Conservation (phyloP, 2,888 invertebrate genomes). For the Volucella zonaria region DNA sequence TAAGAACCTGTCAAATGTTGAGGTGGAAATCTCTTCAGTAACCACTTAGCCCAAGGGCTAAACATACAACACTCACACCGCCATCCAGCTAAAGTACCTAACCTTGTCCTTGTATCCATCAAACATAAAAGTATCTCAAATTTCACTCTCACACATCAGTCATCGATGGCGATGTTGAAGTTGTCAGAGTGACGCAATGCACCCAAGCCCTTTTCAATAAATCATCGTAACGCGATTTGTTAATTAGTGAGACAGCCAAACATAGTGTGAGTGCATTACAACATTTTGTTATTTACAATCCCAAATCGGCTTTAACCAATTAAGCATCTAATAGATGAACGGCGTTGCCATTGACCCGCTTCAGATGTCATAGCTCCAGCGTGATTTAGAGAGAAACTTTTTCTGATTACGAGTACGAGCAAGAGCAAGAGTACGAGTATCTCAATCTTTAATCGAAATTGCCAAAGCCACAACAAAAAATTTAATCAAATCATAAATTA, state of each 20-base stretch:
- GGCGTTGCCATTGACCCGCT: slow-evolving; percentile 52
- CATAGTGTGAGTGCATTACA: slow-evolving; percentile 20
- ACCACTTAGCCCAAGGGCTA: no score
- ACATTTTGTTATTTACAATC: neutral
- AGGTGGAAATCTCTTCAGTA: no score
- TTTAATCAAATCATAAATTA: slow-evolving; percentile 46
- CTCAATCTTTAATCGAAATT: slow-evolving; percentile 26
- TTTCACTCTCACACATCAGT: neutral
- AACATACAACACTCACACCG: no score
- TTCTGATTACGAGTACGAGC: no score
- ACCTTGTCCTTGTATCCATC: neutral
- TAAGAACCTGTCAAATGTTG: no score
- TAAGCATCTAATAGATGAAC: neutral
- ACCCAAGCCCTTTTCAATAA: slow-evolving; percentile 9
- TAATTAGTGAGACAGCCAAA: slow-evolving; percentile 35
- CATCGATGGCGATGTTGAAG: no score
- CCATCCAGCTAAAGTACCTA: no score
- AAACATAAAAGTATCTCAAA: neutral
- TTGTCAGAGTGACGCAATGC: neutral
- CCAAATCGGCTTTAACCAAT: slow-evolving; percentile 39
- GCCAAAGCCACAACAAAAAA: slow-evolving; percentile 23
- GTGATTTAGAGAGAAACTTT: slow-evolving; percentile 22
- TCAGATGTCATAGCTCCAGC: slow-evolving; percentile 1
- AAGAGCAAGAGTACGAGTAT: neutral
- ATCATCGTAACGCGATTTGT: slow-evolving; percentile 7